Base-by-base conservation (phyloP, 2,797 vertebrate species). In the Pipistrellus pygmaeus region DNA sequence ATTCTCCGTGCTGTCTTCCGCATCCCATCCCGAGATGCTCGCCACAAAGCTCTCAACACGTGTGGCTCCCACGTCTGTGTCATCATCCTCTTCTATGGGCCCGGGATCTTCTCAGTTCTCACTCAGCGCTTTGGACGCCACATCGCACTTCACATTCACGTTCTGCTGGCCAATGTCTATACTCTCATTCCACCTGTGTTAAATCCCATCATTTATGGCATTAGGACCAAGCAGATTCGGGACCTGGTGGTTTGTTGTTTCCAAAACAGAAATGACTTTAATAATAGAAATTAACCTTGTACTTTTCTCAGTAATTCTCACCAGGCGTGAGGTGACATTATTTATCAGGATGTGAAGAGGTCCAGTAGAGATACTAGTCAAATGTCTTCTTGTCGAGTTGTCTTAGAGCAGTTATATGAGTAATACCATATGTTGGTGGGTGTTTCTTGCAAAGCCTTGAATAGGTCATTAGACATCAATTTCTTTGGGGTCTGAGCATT, bases 121-220 rank as follows among this genome's bases (percentile, higher is more conserved):
- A 68, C 91, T 15, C 85, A 94, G 55, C 5, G 62, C 11, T 94
- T 95, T 90, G 96, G 94, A 14, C 18, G 12, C 77, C 69, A 92
- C 20, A 68, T 96, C 6, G n/a, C 82, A 23, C 18, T 20, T 0
- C 51, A 88, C 35, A 20, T 92, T 15, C 90, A 95, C 14, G 53
- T 96, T 41, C n/a, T 96, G 18, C 35, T 96, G 80, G 88, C 93
- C 3, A 81, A 94, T 51, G 78, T 95, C 30, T 96, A 71, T 2
- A 75, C 95, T 14, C 81, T 97, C 13, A 55, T 90, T 30, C 95
- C 94, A 51, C 96, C 96, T 35, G 78, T 97, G 93, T 51, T 97
- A 81, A 97, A 97, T 51, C 97, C 96, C 25, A 73, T 97, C 25
- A 93, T 96, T 68, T 97, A 97, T 69, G 97, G 95, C 0, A 73